Conservation (phyloP, 2,888 invertebrate genomes). For the Acleris sparsana region DNA sequence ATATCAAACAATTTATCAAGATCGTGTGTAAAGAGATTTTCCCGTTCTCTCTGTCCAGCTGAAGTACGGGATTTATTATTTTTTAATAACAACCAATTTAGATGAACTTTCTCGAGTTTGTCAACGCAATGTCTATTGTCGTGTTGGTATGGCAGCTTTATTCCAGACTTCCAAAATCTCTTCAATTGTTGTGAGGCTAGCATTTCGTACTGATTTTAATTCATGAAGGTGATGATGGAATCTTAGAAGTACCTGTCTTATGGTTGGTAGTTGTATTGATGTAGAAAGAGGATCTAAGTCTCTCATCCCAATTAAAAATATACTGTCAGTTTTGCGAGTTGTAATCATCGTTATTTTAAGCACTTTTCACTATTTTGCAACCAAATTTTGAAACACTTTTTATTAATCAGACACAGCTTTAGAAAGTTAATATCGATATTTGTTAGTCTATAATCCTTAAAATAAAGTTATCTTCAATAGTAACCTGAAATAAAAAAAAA, state of each 20-base stretch:
- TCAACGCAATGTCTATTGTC: not conserved
- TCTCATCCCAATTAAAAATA: not conserved
- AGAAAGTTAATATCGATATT: not conserved
- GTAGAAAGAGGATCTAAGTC: not conserved
- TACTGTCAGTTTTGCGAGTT: not conserved
- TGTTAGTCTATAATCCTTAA: no score
- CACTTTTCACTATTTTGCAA: not conserved
- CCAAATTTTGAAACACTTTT: not conserved
- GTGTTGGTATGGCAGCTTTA: no score
- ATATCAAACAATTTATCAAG: slow-evolving; percentile 1
- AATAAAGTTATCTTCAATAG: no score
- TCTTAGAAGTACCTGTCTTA: not conserved
- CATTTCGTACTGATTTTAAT: no score
- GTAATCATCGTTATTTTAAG: not conserved
- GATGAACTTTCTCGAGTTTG: slow-evolving; percentile 2
- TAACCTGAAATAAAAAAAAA: no score
- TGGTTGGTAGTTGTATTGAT: not conserved
- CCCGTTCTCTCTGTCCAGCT: not conserved
- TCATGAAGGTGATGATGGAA: not conserved
- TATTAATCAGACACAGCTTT: not conserved
- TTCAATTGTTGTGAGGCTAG: no score
- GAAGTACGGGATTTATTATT: slow-evolving; percentile 1
- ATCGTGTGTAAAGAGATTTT: not conserved
- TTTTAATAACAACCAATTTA: not conserved
- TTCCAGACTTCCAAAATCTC: no score